phyloP scores from a whole-genome alignment of 1,140 invertebrate species.

The Dendrolimus kikuchii region DNA sequence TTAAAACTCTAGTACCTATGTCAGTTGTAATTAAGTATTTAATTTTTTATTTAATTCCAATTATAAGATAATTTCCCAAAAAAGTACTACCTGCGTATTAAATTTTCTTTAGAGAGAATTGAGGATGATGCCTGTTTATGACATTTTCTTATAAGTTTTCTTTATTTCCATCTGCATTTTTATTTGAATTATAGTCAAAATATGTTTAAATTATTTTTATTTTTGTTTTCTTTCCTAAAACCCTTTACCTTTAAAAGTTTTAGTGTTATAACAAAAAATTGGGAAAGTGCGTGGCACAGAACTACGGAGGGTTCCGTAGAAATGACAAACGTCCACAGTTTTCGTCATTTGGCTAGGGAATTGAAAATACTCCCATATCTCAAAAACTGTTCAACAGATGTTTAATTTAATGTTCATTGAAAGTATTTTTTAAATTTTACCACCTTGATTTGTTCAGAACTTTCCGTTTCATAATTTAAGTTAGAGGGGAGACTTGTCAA shows the following conservation, averaged over 20 bases:
- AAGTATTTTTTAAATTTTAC: too few relatives aligned
- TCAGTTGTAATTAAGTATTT: slow-evolving; percentile 69
- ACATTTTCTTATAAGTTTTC: slow-evolving; percentile 68
- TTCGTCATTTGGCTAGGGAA: neutral
- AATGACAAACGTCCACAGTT: slow-evolving; percentile 10
- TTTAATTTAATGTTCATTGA: too few relatives aligned
- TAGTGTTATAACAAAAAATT: neutral
- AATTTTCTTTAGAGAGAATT: slow-evolving; percentile 58
- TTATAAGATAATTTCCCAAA: slow-evolving; percentile 63
- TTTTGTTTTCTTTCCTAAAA: slow-evolving; percentile 38
- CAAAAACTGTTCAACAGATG: too few relatives aligned
- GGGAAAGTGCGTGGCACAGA: neutral
- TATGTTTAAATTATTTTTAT: slow-evolving; percentile 61
- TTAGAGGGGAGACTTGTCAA: too few relatives aligned
- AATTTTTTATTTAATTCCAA: slow-evolving; percentile 69
- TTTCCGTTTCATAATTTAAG: too few relatives aligned
- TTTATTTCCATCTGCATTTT: slow-evolving; percentile 70
- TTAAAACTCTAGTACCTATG: slow-evolving; percentile 61
- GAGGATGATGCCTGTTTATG: slow-evolving; percentile 64
- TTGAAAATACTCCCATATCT: too few relatives aligned
- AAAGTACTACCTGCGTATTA: slow-evolving; percentile 45
- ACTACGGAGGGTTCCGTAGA: slow-evolving; percentile 10
- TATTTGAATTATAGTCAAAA: slow-evolving; percentile 71
- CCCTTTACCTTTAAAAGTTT: neutral
- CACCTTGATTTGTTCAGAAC: too few relatives aligned